Evolutionary conservation across 2,888 invertebrate species (phyloP).

Genomic region (Eupithecia tripunctaria): DNA sequence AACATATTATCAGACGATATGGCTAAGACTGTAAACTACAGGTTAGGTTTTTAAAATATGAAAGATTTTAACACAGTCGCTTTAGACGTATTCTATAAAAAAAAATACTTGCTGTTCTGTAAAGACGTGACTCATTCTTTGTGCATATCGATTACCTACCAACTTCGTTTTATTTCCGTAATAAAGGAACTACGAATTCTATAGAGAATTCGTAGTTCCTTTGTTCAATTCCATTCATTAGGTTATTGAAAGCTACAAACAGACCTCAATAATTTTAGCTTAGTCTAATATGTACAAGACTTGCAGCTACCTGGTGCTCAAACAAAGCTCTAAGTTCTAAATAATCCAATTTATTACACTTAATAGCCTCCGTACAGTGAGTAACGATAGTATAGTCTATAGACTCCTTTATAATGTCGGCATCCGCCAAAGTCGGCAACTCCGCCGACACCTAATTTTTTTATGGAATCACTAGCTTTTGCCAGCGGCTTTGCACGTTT

Average conservation of each 20-base stretch:
- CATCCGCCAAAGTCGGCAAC: not conserved
- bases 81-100: no score
- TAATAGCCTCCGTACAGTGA: slow-evolving; percentile 46
- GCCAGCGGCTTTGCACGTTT: not conserved
- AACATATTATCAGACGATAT: no score
- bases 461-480: not conserved
- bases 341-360: slow-evolving; percentile 53
- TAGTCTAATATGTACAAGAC: slow-evolving; percentile 2
- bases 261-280: not conserved
- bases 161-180: not conserved
- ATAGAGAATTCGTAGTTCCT: not conserved
- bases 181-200: no score
- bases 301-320: not conserved
- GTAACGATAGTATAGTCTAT: not conserved
- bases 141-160: not conserved
- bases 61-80: no score
- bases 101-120: no score
- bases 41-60: no score
- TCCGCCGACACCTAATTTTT: not conserved
- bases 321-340: slow-evolving; percentile 18
- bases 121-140: not conserved
- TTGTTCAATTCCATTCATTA: slow-evolving; percentile 1
- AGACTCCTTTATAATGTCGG: not conserved
- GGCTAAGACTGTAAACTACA: no score
- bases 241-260: not conserved